A percentile compares a stretch with the other conserved stretches of the same genome.
These are phyloP conservation scores for Apomyelois bistriatella DNA, from an alignment of 2,888 invertebrate genomes.

Conservation along the genomic window DNA sequence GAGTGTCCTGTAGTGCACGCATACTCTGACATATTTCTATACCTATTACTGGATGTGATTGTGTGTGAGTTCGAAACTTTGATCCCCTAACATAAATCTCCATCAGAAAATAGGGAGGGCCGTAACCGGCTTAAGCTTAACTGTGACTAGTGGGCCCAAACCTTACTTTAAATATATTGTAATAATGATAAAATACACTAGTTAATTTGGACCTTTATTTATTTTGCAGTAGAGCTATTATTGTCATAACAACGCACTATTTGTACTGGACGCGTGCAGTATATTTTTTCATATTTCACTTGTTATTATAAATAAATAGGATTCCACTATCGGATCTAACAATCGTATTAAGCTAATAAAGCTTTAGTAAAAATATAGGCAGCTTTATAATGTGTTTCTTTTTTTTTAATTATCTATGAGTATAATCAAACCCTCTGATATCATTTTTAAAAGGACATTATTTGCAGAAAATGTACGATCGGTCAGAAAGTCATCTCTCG, in stretches of 20 bases:
- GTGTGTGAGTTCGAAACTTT: conserved; percentile 71
- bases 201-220: conserved; percentile 70
- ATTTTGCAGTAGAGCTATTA: conserved; percentile 60
- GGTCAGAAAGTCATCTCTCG: too few species aligned
- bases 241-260: conserved; percentile 57
- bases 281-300: conserved; percentile 71
- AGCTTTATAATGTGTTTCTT: neutral
- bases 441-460: too few species aligned
- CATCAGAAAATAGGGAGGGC: conserved; percentile 79
- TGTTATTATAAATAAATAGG: conserved; percentile 58
- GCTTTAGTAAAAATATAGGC: neutral
- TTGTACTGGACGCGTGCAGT: conserved; percentile 47
- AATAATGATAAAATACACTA: conserved; percentile 77
- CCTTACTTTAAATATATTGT: conserved; percentile 76
- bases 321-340: conserved; percentile 51
- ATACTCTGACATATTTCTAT: conserved; percentile 31
- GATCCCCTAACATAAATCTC: conserved; percentile 79
- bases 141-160: conserved; percentile 72
- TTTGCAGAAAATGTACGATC: too few species aligned
- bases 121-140: conserved; percentile 79
- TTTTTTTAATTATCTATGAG: neutral
- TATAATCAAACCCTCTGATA: too few species aligned
- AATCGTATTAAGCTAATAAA: conserved; percentile 44
- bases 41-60: conserved; percentile 27
- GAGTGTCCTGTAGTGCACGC: conserved; percentile 33